Base-by-base conservation (phyloP, 2,797 vertebrate species). In the Nannoperca australis region DNA sequence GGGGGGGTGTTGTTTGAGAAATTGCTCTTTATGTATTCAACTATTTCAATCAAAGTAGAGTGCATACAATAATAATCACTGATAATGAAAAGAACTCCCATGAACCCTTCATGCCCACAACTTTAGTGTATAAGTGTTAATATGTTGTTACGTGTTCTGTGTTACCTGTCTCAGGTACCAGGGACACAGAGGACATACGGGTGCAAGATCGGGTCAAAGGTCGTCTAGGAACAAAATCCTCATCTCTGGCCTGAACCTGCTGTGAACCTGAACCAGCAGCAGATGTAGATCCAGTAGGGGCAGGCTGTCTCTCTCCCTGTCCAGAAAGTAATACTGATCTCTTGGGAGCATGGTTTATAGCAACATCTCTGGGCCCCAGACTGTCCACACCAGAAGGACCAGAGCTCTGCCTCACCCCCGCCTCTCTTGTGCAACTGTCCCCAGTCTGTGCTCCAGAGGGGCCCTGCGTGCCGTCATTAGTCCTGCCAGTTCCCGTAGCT, bases 121-220 rank as follows among this genome's bases (percentile, higher is more conserved):
- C 36, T 36, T 36, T 9, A 36, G 36, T 9, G 36, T 5, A 27
- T 8, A 53, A 20, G 18, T 40, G 55, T 10, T 80, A 4, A 32
- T 32, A 32, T 5, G 15, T n/a, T 5, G n/a, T 11, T 11, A 53
- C 18, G 18, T 40, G 55, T 10, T 80, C 1, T 10, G 8, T 34
- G 24, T 51, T 95, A 99, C 98, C 98, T 92, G 97, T 95, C 90
- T 98, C 97, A 6, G 97, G 93, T 79, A 97, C 90, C 84, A 98
- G 92, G 77, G 96, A 95, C 58, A 96, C 96, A 76, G 95, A 95
- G 66, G 96, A 97, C 82, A 96, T 95, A 79, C 95, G 96, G 85
- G 97, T 98, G 90, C 97, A 94, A 56, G 98, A 98, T 87, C 98
- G 95, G 54, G 98, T 99, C 83, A 98, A 88, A 17, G 98, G 98